A percentile compares a stretch with the other conserved stretches of the same genome.
Conservation (phyloP, 30 jellyfish, hydroid and myxozoan species). For the Rhopilema esculentum region DNA sequence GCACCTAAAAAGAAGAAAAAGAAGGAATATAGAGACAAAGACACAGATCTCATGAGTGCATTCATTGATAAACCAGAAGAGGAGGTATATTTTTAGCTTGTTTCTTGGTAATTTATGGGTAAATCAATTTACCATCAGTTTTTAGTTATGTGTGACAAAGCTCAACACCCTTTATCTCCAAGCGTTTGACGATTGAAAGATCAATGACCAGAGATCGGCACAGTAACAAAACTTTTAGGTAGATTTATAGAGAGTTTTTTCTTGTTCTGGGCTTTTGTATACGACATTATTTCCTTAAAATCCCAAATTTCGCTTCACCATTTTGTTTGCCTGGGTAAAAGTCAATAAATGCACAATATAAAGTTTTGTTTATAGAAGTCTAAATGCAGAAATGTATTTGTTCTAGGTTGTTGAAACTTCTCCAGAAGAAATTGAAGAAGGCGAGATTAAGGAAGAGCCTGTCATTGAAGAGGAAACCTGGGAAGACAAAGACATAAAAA, state of each 20-base stretch:
- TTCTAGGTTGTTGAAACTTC: background rate
- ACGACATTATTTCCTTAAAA: too few relatives aligned
- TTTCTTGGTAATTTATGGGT: background rate
- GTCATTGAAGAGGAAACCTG: conserved; percentile 69
- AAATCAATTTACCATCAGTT: background rate
- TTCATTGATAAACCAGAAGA: conserved; percentile 87
- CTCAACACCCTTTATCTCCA: background rate
- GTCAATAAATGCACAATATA: too few relatives aligned
- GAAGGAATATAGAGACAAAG: conserved; percentile 70
- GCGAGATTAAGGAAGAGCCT: conserved; percentile 33
- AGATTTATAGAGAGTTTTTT: too few relatives aligned
- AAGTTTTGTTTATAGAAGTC: too few relatives aligned
- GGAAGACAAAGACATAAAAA: conserved; percentile 67
- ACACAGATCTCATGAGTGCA: conserved; percentile 90
- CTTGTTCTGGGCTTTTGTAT: too few relatives aligned
- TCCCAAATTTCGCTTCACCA: too few relatives aligned
- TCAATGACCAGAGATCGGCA: too few relatives aligned
- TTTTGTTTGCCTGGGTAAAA: too few relatives aligned
- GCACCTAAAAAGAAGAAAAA: conserved; percentile 87
- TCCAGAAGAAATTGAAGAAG: conserved; percentile 33
- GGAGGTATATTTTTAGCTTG: conserved; percentile 38
- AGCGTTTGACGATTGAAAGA: too few relatives aligned
- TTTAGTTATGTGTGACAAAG: background rate
- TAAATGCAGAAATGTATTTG: background rate
- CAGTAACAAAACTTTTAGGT: too few relatives aligned